Conservation (phyloP, 53 echinoderm and acorn worm species). For the Stichopus horrens region DNA sequence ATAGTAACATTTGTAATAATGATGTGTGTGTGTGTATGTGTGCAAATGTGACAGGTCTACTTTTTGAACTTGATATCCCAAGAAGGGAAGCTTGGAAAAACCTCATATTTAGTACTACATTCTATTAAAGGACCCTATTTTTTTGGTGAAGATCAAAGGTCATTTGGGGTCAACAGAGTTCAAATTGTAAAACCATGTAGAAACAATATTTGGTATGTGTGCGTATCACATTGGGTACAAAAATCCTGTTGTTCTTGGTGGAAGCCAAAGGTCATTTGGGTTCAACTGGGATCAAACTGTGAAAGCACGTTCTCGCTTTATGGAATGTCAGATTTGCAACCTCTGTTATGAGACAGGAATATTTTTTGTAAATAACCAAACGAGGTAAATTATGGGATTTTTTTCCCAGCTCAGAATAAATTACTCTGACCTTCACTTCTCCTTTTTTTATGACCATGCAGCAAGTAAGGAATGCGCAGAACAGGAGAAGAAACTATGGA, state of each 20-base stretch:
- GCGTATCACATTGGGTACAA: neutral
- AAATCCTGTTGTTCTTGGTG: neutral
- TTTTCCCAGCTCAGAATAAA: too few relatives aligned
- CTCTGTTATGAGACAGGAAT: too few relatives aligned
- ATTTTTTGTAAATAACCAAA: too few relatives aligned
- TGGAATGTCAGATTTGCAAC: too few relatives aligned
- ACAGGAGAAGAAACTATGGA: constrained; percentile 72
- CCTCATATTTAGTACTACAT: neutral
- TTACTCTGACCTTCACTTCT: neutral
- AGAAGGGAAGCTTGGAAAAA: too few relatives aligned
- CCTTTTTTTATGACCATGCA: neutral
- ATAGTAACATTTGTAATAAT: neutral
- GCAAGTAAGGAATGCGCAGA: constrained; percentile 31
- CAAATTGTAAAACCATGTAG: neutral
- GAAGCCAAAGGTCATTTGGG: neutral
- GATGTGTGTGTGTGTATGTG: neutral
- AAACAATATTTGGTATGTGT: neutral
- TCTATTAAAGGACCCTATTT: too few relatives aligned
- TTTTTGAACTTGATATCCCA: too few relatives aligned
- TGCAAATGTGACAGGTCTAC: neutral
- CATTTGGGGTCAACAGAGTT: neutral
- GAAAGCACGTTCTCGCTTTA: neutral
- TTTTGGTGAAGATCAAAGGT: neutral
- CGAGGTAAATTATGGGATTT: too few relatives aligned
- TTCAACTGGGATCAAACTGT: neutral